These are phyloP conservation scores for Gephyroberyx darwinii DNA, from an alignment of 2,797 vertebrate genomes.

Conservation along the genomic window DNA sequence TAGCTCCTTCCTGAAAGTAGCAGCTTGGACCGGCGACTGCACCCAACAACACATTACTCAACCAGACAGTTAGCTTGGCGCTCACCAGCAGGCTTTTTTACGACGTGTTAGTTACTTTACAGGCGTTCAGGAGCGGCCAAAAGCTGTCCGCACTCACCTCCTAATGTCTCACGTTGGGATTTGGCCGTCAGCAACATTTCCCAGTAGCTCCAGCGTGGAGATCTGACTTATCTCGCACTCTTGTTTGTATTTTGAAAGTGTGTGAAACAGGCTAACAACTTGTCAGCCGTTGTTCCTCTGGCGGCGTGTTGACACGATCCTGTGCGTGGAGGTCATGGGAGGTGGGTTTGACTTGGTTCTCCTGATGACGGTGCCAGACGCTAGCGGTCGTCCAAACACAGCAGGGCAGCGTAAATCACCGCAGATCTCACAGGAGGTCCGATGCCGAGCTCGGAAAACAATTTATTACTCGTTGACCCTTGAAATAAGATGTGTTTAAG, in stretches of 20 bases:
- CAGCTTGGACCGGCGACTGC: constrained; percentile 15
- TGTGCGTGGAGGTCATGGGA: constrained; percentile 27
- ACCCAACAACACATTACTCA: constrained; percentile 38
- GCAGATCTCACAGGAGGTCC: constrained; percentile 59
- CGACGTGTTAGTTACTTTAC: constrained; percentile 53
- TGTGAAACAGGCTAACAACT: constrained; percentile 2
- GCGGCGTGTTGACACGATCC: neutral
- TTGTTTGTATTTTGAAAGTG: too few species aligned
- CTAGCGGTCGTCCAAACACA: constrained; percentile 52
- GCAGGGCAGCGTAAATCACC: constrained; percentile 39
- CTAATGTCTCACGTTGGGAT: constrained; percentile 13
- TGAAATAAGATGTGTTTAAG: constrained; percentile 48
- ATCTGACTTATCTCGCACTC: constrained; percentile 7
- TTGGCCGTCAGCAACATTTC: constrained; percentile 34
- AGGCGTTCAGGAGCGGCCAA: constrained; percentile 37
- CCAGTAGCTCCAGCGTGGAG: constrained; percentile 20
- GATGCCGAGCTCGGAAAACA: constrained; percentile 33
- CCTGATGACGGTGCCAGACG: constrained; percentile 31
- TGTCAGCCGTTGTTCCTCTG: constrained; percentile 8
- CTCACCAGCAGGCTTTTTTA: constrained; percentile 55
- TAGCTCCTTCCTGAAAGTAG: constrained; percentile 39
- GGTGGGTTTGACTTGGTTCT: constrained; percentile 25
- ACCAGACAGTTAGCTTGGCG: constrained; percentile 29
- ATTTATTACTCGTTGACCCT: constrained; percentile 59
- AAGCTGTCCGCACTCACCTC: constrained; percentile 40